Percentiles rank a stretch among this genome's conserved stretches.
Evolutionary conservation across 2,797 vertebrate species (phyloP).

Genomic region (Odontamblyopus rebecca): DNA sequence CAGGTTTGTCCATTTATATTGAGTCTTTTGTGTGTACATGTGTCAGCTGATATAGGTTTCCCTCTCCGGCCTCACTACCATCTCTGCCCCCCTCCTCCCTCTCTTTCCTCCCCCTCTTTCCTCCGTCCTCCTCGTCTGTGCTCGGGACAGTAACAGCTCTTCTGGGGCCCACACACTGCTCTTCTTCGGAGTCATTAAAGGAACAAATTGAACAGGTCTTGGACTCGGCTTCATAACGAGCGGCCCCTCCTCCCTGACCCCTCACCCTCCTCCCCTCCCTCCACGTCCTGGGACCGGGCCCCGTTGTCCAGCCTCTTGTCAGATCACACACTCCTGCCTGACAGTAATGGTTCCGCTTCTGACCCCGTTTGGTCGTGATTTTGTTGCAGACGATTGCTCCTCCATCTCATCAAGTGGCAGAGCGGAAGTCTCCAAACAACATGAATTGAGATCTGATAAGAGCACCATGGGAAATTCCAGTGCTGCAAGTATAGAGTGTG

Average conservation of each 20-base stretch:
- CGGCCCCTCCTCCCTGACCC: constrained; percentile 31
- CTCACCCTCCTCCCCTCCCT: constrained; percentile 21
- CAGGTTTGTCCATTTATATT: too few relatives aligned
- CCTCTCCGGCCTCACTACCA: not conserved
- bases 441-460: not conserved
- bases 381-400: constrained; percentile 66
- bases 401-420: not conserved
- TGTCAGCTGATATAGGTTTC: not conserved
- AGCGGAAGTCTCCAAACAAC: not conserved
- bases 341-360: constrained; percentile 77
- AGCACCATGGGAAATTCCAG: too few relatives aligned
- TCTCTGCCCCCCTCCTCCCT: too few relatives aligned
- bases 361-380: constrained; percentile 80
- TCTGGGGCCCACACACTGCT: constrained; percentile 76
- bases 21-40: not conserved
- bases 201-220: constrained; percentile 80
- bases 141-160: constrained; percentile 73
- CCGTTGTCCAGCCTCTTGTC: constrained; percentile 68
- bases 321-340: constrained; percentile 61
- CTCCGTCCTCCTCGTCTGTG: not conserved
- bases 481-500: too few relatives aligned
- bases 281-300: too few relatives aligned
- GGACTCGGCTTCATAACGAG: constrained; percentile 71
- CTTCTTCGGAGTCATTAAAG: constrained; percentile 83
- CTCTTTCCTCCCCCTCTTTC: too few relatives aligned